Percentiles rank a stretch among this genome's conserved stretches.
Evolutionary conservation across 1,140 invertebrate species (phyloP).

Genomic region (Semibalanus balanoides): DNA sequence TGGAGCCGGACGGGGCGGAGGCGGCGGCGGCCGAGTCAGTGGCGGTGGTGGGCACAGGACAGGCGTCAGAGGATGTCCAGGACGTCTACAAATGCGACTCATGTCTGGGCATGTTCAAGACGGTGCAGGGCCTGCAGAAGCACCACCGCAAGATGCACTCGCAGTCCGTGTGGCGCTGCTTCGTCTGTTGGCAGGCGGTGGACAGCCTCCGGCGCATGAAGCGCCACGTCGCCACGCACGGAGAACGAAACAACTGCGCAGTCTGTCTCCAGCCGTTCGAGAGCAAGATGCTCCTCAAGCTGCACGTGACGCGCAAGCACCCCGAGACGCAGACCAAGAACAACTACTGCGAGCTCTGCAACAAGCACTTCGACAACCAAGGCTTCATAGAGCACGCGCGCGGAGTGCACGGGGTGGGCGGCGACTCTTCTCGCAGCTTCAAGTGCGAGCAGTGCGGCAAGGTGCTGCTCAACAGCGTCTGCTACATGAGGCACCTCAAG

Average conservation of each 20-base stretch:
- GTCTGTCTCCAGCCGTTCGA: neutral
- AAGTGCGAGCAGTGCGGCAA: neutral
- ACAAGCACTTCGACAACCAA: neutral
- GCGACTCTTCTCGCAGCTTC: neutral
- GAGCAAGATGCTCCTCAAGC: neutral
- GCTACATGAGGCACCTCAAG: neutral
- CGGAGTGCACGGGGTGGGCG: neutral
- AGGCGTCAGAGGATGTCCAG: neutral
- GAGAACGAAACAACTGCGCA: neutral
- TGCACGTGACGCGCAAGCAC: neutral
- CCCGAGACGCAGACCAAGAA: neutral
- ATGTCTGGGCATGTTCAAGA: neutral
- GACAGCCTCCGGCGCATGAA: neutral
- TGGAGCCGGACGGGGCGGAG: neutral
- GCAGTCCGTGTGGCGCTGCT: neutral
- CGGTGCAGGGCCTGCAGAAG: neutral
- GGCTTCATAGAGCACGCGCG: neutral
- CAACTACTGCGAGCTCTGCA: neutral
- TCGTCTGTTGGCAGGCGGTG: slow-evolving; percentile 1
- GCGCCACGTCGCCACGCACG: slow-evolving; percentile 3
- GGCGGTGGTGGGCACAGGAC: no score
- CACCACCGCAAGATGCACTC: neutral
- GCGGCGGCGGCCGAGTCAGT: neutral
- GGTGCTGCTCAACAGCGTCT: neutral
- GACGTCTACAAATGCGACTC: slow-evolving; percentile 1